A percentile compares a stretch with the other conserved stretches of the same genome.
phyloP scores from a whole-genome alignment of 2,888 invertebrate species.

The Campoplex capitator region DNA sequence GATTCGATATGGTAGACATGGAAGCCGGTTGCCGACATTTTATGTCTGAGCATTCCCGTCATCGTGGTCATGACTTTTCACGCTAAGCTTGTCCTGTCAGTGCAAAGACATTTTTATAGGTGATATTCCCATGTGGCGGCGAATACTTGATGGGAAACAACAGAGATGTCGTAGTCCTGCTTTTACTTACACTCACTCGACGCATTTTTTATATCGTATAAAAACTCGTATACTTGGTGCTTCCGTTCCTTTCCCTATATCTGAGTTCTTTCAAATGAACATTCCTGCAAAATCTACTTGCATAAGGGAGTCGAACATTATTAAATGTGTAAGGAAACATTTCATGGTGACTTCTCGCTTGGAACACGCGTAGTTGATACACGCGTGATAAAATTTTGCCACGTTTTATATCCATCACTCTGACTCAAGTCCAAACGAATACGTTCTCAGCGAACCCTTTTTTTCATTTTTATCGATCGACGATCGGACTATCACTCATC shows the following conservation, averaged over 20 bases:
- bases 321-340: too few relatives aligned
- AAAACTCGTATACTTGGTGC: not conserved
- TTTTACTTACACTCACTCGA: constrained; percentile 33
- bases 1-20: constrained; percentile 65
- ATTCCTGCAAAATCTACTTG: not conserved
- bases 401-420: too few relatives aligned
- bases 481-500: not conserved
- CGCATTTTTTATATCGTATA: constrained; percentile 48
- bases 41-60: constrained; percentile 5
- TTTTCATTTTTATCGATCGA: not conserved
- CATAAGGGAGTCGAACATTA: not conserved
- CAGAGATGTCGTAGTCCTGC: constrained; percentile 62
- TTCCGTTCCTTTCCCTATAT: not conserved
- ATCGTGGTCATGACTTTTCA: constrained; percentile 56
- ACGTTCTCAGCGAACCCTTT: not conserved
- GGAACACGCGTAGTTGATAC: not conserved
- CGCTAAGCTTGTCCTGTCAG: constrained; percentile 79
- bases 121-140: constrained; percentile 71
- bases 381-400: not conserved
- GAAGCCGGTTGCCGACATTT: constrained; percentile 23
- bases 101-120: constrained; percentile 79
- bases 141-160: constrained; percentile 61
- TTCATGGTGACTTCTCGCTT: not conserved
- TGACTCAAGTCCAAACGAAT: not conserved
- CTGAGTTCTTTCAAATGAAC: not conserved